Percentiles rank a stretch among this genome's conserved stretches.
Evolutionary conservation across 2,797 vertebrate genomes (phyloP).

Genomic region (Delichon dasypus): DNA sequence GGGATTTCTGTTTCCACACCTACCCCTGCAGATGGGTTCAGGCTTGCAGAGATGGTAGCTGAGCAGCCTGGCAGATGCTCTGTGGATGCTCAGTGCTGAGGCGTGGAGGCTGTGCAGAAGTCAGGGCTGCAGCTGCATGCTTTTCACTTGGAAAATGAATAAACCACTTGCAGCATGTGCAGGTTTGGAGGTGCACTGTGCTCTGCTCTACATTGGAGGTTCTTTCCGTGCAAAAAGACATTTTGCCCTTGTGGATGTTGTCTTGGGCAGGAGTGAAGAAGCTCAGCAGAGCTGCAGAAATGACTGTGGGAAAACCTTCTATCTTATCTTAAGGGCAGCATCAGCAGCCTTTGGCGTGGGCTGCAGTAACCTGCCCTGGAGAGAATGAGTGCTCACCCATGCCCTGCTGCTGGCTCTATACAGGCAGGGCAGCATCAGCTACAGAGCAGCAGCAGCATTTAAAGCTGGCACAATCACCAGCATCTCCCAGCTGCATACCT

Average conservation of each 20-base stretch:
- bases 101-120: not conserved
- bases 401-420: accelerated
- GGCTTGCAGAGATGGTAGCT: not conserved
- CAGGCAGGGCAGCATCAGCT: not conserved
- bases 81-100: not conserved
- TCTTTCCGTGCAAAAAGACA: not conserved
- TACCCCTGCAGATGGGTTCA: not conserved
- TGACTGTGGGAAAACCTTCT: not conserved
- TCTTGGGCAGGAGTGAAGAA: not conserved
- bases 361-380: not conserved
- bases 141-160: not conserved
- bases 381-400: not conserved
- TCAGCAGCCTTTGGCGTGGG: not conserved
- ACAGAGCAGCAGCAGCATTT: not conserved
- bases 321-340: not conserved
- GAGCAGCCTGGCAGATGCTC: not conserved
- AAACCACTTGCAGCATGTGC: not conserved
- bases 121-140: not conserved
- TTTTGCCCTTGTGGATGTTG: accelerated
- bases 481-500: not conserved
- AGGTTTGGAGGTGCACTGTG: not conserved
- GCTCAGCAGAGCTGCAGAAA: not conserved
- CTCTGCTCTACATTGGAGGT: accelerated
- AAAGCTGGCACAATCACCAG: accelerated
- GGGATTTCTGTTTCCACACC: not conserved